Evolutionary conservation across 2,888 invertebrate genomes (phyloP).

Genomic region (Drosophila quinaria): DNA sequence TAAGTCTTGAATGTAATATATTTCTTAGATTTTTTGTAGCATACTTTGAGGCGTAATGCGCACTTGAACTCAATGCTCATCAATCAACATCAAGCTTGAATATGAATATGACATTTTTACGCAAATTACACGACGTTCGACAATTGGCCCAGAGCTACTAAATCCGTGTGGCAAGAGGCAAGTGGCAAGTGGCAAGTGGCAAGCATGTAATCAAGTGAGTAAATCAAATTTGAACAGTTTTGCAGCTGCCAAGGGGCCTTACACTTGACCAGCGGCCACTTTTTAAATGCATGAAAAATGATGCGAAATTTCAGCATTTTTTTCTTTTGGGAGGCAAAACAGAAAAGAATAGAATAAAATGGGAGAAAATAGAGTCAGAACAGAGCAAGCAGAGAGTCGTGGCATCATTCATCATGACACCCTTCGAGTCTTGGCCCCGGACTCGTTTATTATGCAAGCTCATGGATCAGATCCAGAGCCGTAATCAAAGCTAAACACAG

Average conservation of each 20-base stretch:
- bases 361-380: conserved; percentile 6
- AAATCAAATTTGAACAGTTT: conserved; percentile 84
- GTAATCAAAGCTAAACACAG: conserved; percentile 37
- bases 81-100: conserved; percentile 75
- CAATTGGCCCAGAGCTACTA: conserved; percentile 67
- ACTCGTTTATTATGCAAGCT: conserved; percentile 82
- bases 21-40: conserved; percentile 22
- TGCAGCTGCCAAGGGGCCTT: conserved; percentile 61
- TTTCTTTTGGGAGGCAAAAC: not conserved
- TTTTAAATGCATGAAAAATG: conserved; percentile 84
- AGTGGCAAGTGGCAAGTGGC: conserved; percentile 7
- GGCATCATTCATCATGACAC: conserved; percentile 82
- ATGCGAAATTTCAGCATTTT: conserved; percentile 49
- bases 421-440: conserved; percentile 55
- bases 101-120: conserved; percentile 82
- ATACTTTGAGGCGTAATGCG: conserved; percentile 38
- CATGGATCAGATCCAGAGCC: conserved; percentile 53
- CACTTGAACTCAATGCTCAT: conserved; percentile 68
- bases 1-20: not conserved
- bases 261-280: conserved; percentile 56
- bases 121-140: conserved; percentile 83
- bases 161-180: conserved; percentile 33
- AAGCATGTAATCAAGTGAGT: conserved; percentile 81
- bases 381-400: conserved; percentile 3
- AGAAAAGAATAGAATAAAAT: conserved; percentile 7